Evolutionary conservation across 2,113 vertebrate species (phyloP).

Genomic region (Ranitomeya imitator): DNA sequence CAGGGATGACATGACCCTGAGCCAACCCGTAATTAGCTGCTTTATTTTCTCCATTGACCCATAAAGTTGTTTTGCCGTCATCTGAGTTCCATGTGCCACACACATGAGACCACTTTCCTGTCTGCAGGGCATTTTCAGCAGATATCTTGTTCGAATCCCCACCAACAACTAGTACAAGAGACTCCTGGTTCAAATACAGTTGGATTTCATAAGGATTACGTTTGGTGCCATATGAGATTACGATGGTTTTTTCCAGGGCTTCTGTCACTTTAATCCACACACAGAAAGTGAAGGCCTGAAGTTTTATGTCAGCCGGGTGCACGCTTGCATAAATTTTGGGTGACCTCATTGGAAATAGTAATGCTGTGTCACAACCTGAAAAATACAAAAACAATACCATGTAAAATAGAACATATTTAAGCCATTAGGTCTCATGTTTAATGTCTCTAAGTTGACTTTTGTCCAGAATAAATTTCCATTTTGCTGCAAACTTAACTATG

Average conservation of each 20-base stretch:
- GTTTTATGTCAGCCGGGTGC: constrained; percentile 71
- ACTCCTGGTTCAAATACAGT: constrained; percentile 76
- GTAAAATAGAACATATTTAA: background rate
- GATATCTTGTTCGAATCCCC: constrained; percentile 75
- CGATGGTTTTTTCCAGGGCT: constrained; percentile 82
- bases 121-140: constrained; percentile 60
- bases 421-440: background rate
- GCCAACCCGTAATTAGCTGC: constrained; percentile 69
- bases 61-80: constrained; percentile 76
- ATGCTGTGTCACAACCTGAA: constrained; percentile 85
- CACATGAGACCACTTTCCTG: constrained; percentile 82
- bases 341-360: constrained; percentile 94
- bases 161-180: constrained; percentile 75
- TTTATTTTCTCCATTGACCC: constrained; percentile 75
- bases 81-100: constrained; percentile 85
- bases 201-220: constrained; percentile 88
- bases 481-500: too few species aligned
- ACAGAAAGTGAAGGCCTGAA: constrained; percentile 83
- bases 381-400: constrained; percentile 11
- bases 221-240: constrained; percentile 89
- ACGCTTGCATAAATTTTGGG: constrained; percentile 84
- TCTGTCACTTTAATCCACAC: constrained; percentile 87
- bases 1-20: constrained; percentile 72
- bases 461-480: background rate
- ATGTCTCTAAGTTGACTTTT: background rate